Base-by-base conservation (phyloP, 2,113 vertebrate species). In the Gymnocephalus cernua region DNA sequence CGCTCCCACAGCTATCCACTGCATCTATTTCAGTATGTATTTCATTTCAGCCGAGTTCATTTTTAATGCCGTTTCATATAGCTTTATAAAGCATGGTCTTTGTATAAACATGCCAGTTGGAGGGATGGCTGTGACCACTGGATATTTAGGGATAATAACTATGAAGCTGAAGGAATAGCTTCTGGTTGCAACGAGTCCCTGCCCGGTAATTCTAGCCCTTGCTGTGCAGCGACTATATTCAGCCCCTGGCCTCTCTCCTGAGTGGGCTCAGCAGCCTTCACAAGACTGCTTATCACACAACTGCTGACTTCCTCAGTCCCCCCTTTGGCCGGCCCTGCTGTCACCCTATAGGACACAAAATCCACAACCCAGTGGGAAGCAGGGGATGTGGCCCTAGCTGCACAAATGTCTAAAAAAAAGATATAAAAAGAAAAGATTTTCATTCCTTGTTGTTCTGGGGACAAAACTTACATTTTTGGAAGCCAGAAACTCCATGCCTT, bases 401-500 rank as follows among this genome's bases (percentile, higher is more conserved):
- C 1, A 38, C 48, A 47, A 23, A 63, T 27, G 2, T 29, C 23
- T 5, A 29, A 18, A 8, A 35, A 59, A 35, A 19, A 23, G n/a
- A n/a, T n/a, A n/a, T n/a, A 21, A 4, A 45, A 66, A n/a, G 23
- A 8, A 12, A 18, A 14, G 7, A 5, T 12, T 0, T 72, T 72
- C 0, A 57, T 79, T 54, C 58, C 61, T 25, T 14, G 23, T 35
- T 29, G 12, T 44, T 59, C 29, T 57, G 8, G 29, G 8, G 51
- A 57, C 11, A 41, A 50, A 54, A 95, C 97, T 95, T 92, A 99
- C 98, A 56, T 99, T 99, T 94, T 99, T 99, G 73, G 98, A 99
- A 66, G 98, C 97, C 87, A 99, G 91, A 87, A 99, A 99, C 82
- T 99, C 98, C 98, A 99, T 99, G 82, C 98, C 98, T 78, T 96